phyloP scores from a whole-genome alignment of 2,113 vertebrate species.

The Eulemur macaco region DNA sequence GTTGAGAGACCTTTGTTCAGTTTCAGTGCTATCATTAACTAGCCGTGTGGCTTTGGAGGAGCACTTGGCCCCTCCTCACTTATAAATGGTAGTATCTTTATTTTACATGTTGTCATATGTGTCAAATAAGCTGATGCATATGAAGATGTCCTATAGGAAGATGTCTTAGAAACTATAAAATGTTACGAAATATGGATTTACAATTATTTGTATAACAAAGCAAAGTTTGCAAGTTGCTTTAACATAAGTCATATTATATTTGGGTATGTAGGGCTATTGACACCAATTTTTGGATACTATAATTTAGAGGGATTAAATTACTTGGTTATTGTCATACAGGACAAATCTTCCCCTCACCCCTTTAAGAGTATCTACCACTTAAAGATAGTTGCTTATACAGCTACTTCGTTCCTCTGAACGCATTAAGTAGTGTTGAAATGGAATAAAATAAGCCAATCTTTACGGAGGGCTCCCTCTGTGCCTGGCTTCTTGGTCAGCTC shows the following conservation, averaged over 20 bases:
- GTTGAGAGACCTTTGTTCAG: neutral
- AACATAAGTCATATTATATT: neutral
- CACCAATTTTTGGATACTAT: neutral
- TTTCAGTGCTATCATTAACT: neutral
- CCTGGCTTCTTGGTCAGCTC: neutral
- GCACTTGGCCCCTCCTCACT: neutral
- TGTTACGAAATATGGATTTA: neutral
- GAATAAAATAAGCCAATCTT: neutral
- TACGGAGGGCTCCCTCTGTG: too few relatives aligned
- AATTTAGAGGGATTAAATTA: neutral
- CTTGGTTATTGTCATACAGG: neutral
- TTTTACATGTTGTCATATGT: fast-evolving
- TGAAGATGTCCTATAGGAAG: neutral
- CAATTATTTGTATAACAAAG: neutral
- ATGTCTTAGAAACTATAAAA: neutral
- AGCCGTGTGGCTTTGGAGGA: neutral
- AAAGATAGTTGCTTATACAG: neutral
- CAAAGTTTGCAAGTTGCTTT: neutral
- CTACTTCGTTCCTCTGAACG: neutral
- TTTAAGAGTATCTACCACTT: neutral
- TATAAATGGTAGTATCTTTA: neutral
- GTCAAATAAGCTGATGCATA: neutral
- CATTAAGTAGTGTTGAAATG: neutral
- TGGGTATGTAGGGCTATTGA: neutral
- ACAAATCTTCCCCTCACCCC: neutral